Base-by-base conservation (phyloP, 2,797 vertebrate species). In the Micromesistius poutassou region DNA sequence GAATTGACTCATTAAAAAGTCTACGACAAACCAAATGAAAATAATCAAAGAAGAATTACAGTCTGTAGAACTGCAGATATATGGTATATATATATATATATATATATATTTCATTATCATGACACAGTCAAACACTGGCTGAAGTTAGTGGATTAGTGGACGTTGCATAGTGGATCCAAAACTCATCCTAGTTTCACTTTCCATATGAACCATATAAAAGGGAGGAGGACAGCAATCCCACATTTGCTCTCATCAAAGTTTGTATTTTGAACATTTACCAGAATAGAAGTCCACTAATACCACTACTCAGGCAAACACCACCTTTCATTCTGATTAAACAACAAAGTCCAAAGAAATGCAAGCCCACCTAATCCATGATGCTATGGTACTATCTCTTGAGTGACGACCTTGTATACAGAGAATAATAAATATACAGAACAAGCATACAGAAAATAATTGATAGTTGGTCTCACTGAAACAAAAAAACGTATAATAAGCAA, bases 61-160 rank as follows among this genome's bases (percentile, higher is more conserved):
- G 68, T 55, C 55, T 5, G 30, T 30, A 72, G 71, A 72, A 19
- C 72, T 77, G 14, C 50, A 62, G 13, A 14, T n/a, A 72, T 36
- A 77, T n/a, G 35, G 13, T 12, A n/a, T n/a, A n/a, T n/a, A n/a
- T n/a, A n/a, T n/a, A n/a, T n/a, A n/a, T n/a, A n/a, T n/a, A n/a
- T n/a, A n/a, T n/a, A n/a, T n/a, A n/a, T n/a, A n/a, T 30, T 73
- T 70, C 36, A 28, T 76, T 22, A 77, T 30, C 46, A 68, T 36
- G 35, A 25, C 3, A 30, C 6, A 30, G 73, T 30, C 68, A 30
- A 30, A 30, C 13, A 3, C 68, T 30, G 68, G 25, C 16, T 13
- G n/a, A 13, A 16, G 2, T 31, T 4, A 62, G 46, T n/a, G n/a
- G n/a, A n/a, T n/a, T n/a, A n/a, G n/a, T n/a, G n/a, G 19, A 6